These are phyloP conservation scores for Sisyra nigra DNA, from an alignment of 2,888 invertebrate species.

Conservation along the genomic window DNA sequence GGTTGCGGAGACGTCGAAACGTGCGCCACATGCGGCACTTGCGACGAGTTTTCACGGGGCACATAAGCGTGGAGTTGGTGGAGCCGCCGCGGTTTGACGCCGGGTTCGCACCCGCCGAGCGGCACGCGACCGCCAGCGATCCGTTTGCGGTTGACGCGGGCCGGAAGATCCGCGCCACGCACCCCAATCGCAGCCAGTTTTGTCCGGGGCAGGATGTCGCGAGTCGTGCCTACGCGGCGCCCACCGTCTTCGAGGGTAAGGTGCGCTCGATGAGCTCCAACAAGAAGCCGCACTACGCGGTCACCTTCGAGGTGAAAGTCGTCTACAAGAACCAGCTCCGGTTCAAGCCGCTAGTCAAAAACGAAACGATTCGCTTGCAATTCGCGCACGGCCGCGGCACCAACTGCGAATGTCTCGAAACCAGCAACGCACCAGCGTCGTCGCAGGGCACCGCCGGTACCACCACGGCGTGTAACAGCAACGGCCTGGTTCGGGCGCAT, in stretches of 20 bases:
- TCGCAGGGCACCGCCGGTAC: constrained; percentile 12
- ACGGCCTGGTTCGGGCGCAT: constrained; percentile 34
- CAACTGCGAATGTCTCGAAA: constrained; percentile 20
- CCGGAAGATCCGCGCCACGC: background rate
- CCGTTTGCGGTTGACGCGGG: background rate
- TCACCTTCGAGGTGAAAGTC: constrained; percentile 46
- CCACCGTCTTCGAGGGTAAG: constrained; percentile 48
- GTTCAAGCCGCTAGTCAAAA: constrained; percentile 25
- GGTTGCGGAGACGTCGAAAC: background rate
- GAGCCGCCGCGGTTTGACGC: background rate
- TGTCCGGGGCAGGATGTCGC: constrained; percentile 46
- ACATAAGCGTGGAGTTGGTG: background rate
- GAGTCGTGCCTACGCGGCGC: constrained; percentile 44
- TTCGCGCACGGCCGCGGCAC: constrained; percentile 23
- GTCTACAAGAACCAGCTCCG: constrained; percentile 41
- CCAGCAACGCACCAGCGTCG: constrained; percentile 17
- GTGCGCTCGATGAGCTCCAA: constrained; percentile 42
- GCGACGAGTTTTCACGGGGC: too few relatives aligned
- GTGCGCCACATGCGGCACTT: too few relatives aligned
- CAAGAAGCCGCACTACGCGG: constrained; percentile 40
- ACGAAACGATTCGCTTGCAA: constrained; percentile 33
- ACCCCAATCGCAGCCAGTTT: constrained; percentile 20
- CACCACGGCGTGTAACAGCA: constrained; percentile 16
- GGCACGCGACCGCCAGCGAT: too few relatives aligned
- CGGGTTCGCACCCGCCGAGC: too few relatives aligned